phyloP scores from a whole-genome alignment of 2,113 vertebrate genomes.

The Cacatua alba region DNA sequence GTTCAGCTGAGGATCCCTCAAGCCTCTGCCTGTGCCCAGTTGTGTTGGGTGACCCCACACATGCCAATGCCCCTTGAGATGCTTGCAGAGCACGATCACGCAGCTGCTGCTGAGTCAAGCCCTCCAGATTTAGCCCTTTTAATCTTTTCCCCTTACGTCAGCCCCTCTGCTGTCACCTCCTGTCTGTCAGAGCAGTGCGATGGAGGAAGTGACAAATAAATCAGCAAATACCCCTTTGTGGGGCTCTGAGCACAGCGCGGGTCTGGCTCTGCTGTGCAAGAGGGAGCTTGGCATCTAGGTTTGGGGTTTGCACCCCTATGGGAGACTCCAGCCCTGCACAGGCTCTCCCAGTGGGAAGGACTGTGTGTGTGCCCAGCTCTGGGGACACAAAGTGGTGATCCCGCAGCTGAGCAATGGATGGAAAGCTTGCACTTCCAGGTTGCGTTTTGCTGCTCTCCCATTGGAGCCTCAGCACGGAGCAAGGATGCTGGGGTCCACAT shows the following conservation, averaged over 20 bases:
- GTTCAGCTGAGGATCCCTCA: background rate
- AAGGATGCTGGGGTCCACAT: background rate
- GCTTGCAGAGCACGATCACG: background rate
- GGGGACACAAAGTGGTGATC: background rate
- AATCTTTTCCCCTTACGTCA: background rate
- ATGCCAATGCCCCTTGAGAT: background rate
- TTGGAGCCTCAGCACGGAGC: background rate
- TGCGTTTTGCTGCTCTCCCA: background rate
- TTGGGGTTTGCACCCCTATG: background rate
- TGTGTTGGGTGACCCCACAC: fast-evolving
- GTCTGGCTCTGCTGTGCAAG: background rate
- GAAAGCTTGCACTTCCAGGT: background rate
- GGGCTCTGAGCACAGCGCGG: background rate
- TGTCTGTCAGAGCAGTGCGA: fast-evolving
- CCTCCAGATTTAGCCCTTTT: background rate
- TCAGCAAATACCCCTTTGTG: background rate
- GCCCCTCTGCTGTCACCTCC: background rate
- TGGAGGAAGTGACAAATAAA: background rate
- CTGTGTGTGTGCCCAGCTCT: background rate
- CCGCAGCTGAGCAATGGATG: background rate
- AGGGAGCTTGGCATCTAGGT: background rate
- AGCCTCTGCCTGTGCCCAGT: background rate
- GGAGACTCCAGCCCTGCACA: background rate
- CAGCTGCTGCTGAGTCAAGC: background rate
- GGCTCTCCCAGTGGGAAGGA: background rate